Base-by-base conservation (phyloP, 2,888 invertebrate genomes). In the Ischnura elegans region DNA sequence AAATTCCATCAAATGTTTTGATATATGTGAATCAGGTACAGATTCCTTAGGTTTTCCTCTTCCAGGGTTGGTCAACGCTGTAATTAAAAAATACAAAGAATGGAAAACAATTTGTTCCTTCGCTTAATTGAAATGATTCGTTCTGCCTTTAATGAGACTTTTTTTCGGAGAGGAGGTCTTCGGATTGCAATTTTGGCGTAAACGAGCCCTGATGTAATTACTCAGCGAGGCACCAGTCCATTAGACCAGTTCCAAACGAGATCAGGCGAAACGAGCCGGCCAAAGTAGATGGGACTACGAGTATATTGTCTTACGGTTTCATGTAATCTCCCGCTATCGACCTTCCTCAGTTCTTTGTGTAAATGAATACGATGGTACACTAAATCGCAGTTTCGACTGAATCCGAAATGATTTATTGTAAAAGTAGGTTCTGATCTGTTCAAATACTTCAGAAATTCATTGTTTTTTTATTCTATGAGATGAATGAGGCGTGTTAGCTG, bases 91-190 rank as follows among this genome's bases (percentile, higher is more conserved):
- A 61, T 61, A 2, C 25, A n/a, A 61, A 25, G 61, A 4, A 61
- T 61, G n/a, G 61, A n/a, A 61, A 61, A 61, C 61, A n/a, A 61
- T n/a, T n/a, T n/a, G 61, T 61, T 51, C 4, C 51, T 51, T 13
- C 61, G n/a, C 0, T 6, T 2, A 25, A n/a, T 8, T 19, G 61
- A 61, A 61, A 4, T n/a, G n/a, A 25, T n/a, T 4, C 3, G n/a
- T n/a, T 61, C 61, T n/a, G 21, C 61, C n/a, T n/a, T 61, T 61
- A 61, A 61, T 61, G 61, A 61, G 61, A 61, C 51, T 51, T 51
- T 51, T 51, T 51, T 51, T 51, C 51, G 16, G 51, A 51, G 19
- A 51, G 13, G 51, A 51, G 51, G 13, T 19, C 51, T 51, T 51
- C 51, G 51, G 51, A 51, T 51, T 51, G 51, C 51, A 51, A 51